phyloP scores from a whole-genome alignment of 2,113 vertebrate species.

The Planiliza haematocheilus region DNA sequence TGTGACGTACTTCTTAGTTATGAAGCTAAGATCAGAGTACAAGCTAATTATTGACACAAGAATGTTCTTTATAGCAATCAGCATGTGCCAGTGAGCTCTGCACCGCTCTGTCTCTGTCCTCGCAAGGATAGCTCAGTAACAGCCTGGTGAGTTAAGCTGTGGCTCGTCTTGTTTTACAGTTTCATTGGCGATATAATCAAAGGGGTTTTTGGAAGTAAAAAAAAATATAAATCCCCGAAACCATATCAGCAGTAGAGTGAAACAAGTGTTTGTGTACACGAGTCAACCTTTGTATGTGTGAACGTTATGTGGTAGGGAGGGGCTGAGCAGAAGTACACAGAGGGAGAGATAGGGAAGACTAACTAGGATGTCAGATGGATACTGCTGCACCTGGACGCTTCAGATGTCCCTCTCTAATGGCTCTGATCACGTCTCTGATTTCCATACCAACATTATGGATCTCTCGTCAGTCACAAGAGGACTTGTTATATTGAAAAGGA shows the following conservation, averaged over 20 bases:
- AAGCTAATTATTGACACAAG: conserved; percentile 83
- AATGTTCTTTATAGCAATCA: conserved; percentile 61
- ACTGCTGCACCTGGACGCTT: conserved; percentile 46
- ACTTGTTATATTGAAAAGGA: conserved; percentile 5
- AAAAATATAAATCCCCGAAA: conserved; percentile 2
- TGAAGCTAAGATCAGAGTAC: conserved; percentile 77
- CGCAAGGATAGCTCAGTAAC: neutral
- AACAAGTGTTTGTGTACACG: conserved; percentile 13
- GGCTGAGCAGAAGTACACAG: conserved; percentile 61
- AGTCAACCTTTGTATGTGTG: conserved; percentile 67
- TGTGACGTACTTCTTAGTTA: conserved; percentile 37
- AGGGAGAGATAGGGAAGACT: conserved; percentile 71
- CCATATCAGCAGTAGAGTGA: neutral
- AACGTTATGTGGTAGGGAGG: conserved; percentile 62
- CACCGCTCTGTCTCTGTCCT: no score
- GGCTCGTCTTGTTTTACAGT: neutral
- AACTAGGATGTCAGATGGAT: conserved; percentile 78
- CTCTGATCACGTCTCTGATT: neutral
- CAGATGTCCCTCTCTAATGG: no score
- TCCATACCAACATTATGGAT: conserved; percentile 48
- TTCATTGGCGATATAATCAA: neutral
- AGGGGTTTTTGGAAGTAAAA: conserved; percentile 2
- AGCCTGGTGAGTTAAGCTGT: no score
- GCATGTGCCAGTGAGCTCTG: conserved; percentile 19
- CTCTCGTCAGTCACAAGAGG: conserved; percentile 14